phyloP scores from a whole-genome alignment of 2,888 invertebrate genomes.

The Polyommatus icarus region DNA sequence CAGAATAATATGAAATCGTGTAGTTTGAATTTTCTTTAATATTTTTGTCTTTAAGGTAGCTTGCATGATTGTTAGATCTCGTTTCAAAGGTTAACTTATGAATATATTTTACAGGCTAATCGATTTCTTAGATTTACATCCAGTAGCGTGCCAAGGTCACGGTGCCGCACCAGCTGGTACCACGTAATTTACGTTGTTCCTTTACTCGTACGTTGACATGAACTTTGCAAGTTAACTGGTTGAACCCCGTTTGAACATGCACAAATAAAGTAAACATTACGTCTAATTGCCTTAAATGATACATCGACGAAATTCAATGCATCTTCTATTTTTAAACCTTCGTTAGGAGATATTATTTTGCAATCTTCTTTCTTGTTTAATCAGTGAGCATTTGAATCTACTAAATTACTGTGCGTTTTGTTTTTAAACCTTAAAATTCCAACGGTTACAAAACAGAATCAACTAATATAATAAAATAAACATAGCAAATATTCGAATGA shows the following conservation, averaged over 20 bases:
- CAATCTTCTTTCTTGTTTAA: background rate
- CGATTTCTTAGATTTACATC: constrained; percentile 62
- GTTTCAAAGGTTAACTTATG: constrained; percentile 37
- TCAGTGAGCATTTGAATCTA: background rate
- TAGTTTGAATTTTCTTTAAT: background rate
- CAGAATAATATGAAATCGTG: background rate
- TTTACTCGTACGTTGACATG: constrained; percentile 39
- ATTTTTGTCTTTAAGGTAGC: background rate
- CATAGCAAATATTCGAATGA: constrained; percentile 2
- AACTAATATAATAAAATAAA: background rate
- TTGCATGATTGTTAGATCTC: background rate
- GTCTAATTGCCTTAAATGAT: background rate
- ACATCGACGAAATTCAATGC: background rate
- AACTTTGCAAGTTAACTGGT: constrained; percentile 9
- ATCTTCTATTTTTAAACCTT: background rate
- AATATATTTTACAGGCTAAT: constrained; percentile 55
- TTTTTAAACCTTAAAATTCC: background rate
- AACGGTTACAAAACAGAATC: background rate
- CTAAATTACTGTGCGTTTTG: background rate
- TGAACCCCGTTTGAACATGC: background rate
- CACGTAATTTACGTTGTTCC: constrained; percentile 53
- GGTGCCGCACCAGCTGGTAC: constrained; percentile 75
- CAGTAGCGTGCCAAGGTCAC: constrained; percentile 67
- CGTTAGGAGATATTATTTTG: background rate
- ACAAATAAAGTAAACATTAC: background rate